Percentiles rank a stretch among this genome's conserved stretches.
phyloP scores from a whole-genome alignment of 30 jellyfish, hydroid and myxozoan genomes.

The Aurelia aurita complex sp. Pacific region DNA sequence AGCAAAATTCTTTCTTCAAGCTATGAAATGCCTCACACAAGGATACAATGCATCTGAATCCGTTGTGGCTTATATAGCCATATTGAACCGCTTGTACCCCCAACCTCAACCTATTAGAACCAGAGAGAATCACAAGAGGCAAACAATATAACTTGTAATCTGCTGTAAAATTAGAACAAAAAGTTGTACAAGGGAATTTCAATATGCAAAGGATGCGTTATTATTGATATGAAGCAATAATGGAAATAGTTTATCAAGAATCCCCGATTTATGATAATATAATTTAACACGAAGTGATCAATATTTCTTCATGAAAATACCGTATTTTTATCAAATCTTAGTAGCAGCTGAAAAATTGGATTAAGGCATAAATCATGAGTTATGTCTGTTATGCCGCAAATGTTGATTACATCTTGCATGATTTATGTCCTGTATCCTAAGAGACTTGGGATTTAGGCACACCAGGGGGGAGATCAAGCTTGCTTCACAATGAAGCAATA shows the following conservation, averaged over 20 bases:
- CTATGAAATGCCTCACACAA: neutral
- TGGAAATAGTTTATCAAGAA: neutral
- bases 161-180: slow-evolving; percentile 43
- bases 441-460: too few relatives aligned
- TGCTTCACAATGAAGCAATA: too few relatives aligned
- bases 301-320: too few relatives aligned
- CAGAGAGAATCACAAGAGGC: slow-evolving; percentile 16
- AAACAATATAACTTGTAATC: slow-evolving; percentile 52
- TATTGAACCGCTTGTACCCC: slow-evolving; percentile 54
- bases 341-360: too few relatives aligned
- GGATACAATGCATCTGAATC: slow-evolving; percentile 20
- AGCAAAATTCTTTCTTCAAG: too few relatives aligned
- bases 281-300: too few relatives aligned
- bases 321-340: too few relatives aligned
- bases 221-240: neutral
- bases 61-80: slow-evolving; percentile 16
- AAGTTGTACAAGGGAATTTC: slow-evolving; percentile 49
- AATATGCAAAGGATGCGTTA: slow-evolving; percentile 14
- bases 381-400: neutral
- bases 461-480: too few relatives aligned
- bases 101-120: slow-evolving; percentile 54
- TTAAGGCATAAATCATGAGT: too few relatives aligned
- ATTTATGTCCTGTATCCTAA: neutral
- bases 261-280: too few relatives aligned
- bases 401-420: neutral